These are phyloP conservation scores for Bembecia ichneumoniformis DNA, from an alignment of 2,888 invertebrate genomes.

Conservation along the genomic window DNA sequence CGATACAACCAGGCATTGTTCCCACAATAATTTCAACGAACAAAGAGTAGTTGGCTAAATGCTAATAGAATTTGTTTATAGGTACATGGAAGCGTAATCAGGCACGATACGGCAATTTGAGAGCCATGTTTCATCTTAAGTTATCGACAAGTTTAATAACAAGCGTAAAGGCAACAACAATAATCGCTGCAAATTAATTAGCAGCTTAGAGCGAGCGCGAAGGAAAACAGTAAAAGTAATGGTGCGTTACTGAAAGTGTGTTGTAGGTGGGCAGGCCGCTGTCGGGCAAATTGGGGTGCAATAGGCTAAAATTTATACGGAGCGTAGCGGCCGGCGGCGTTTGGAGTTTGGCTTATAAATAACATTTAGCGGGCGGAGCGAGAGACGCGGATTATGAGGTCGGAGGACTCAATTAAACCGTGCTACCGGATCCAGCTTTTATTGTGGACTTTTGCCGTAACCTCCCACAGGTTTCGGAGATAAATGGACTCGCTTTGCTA, in stretches of 20 bases:
- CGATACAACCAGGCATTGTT: slow-evolving; percentile 46
- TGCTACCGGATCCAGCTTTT: slow-evolving; percentile 65
- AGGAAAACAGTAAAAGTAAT: slow-evolving; percentile 50
- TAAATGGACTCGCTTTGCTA: slow-evolving; percentile 61
- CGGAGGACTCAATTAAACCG: slow-evolving; percentile 70
- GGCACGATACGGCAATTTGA: slow-evolving; percentile 58
- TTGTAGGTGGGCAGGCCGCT: slow-evolving; percentile 12
- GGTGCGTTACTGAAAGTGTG: slow-evolving; percentile 31
- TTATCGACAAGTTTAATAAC: slow-evolving; percentile 69
- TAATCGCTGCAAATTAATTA: slow-evolving; percentile 64
- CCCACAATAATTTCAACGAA: slow-evolving; percentile 43
- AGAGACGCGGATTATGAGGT: slow-evolving; percentile 65
- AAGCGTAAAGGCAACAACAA: slow-evolving; percentile 56
- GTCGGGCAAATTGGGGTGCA: slow-evolving; percentile 29
- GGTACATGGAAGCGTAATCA: slow-evolving; percentile 50
- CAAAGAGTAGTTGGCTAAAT: slow-evolving; percentile 36
- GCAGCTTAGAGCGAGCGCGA: slow-evolving; percentile 41
- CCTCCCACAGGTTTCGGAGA: slow-evolving; percentile 63
- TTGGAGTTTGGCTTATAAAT: slow-evolving; percentile 63
- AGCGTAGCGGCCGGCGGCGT: slow-evolving; percentile 35
- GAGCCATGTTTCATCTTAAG: slow-evolving; percentile 62
- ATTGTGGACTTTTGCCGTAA: slow-evolving; percentile 65
- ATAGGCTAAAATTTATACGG: slow-evolving; percentile 50
- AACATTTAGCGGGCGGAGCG: slow-evolving; percentile 63
- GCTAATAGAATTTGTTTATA: slow-evolving; percentile 51